These are phyloP conservation scores for Gallirallus australis DNA, from an alignment of 2,797 vertebrate species.

Conservation along the genomic window DNA sequence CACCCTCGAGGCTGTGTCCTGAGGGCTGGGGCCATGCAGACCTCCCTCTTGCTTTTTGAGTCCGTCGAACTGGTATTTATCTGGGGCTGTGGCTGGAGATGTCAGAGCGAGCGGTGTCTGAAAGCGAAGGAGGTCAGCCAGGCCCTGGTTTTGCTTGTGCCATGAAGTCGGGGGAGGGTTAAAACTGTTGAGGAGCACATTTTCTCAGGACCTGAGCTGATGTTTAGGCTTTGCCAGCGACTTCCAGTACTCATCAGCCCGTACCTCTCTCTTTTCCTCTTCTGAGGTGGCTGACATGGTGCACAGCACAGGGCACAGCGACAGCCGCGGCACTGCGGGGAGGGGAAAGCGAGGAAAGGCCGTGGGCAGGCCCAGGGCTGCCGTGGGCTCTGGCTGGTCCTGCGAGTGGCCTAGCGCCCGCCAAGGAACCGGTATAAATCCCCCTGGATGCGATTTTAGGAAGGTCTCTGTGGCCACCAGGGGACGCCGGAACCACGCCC, in stretches of 20 bases:
- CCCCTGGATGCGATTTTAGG: too few relatives aligned
- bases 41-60: accelerated
- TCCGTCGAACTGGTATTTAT: accelerated
- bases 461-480: too few relatives aligned
- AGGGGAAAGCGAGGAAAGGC: too few relatives aligned
- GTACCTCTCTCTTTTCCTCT: background rate
- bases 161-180: accelerated
- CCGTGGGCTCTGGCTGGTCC: too few relatives aligned
- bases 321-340: too few relatives aligned
- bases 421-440: too few relatives aligned
- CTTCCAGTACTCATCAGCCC: accelerated
- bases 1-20: accelerated
- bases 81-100: background rate
- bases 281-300: too few relatives aligned
- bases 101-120: background rate
- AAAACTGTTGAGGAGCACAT: accelerated
- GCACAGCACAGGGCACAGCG: too few relatives aligned
- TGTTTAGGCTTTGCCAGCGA: accelerated
- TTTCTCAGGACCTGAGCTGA: accelerated
- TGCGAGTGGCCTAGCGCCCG: too few relatives aligned
- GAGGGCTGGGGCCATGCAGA: background rate
- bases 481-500: too few relatives aligned
- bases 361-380: too few relatives aligned
- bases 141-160: background rate
- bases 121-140: too few relatives aligned